Conservation (phyloP, 2,888 invertebrate species). For the Villa cingulata region DNA sequence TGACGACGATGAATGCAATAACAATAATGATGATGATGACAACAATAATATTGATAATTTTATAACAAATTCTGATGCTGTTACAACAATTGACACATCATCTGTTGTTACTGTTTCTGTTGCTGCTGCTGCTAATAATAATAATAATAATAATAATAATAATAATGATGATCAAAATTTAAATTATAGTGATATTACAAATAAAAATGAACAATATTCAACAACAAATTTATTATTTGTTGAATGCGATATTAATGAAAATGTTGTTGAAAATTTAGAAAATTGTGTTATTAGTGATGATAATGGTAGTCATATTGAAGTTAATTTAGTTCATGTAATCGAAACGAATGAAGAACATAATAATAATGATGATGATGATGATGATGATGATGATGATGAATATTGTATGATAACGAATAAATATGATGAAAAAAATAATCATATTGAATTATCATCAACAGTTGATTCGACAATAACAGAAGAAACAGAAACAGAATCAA, state of each 20-base stretch:
- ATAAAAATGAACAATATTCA: background rate
- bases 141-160: constrained; percentile 30
- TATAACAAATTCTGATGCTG: constrained; percentile 25
- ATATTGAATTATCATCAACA: constrained; percentile 8
- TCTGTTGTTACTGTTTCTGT: too few relatives aligned
- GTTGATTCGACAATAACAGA: constrained; percentile 6
- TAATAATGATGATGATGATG: constrained; percentile 6
- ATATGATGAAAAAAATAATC: constrained; percentile 5
- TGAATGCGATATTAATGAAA: constrained; percentile 36
- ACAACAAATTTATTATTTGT: constrained; percentile 32
- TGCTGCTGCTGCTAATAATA: constrained; percentile 23
- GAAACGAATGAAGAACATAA: constrained; percentile 20
- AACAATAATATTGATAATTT: constrained; percentile 24
- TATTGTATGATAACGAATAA: background rate
- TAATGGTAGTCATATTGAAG: constrained; percentile 13
- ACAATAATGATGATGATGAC: constrained; percentile 28
- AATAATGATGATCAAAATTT: constrained; percentile 22
- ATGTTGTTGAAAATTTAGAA: constrained; percentile 20
- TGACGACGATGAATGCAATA: constrained; percentile 20
- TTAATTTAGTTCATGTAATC: constrained; percentile 21
- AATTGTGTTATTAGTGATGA: background rate
- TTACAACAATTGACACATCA: too few relatives aligned
- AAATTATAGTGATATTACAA: constrained; percentile 22
- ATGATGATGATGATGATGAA: background rate
- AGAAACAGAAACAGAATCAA: constrained; percentile 10